Conservation (phyloP, 2,113 vertebrate genomes). For the Sceloporus undulatus region DNA sequence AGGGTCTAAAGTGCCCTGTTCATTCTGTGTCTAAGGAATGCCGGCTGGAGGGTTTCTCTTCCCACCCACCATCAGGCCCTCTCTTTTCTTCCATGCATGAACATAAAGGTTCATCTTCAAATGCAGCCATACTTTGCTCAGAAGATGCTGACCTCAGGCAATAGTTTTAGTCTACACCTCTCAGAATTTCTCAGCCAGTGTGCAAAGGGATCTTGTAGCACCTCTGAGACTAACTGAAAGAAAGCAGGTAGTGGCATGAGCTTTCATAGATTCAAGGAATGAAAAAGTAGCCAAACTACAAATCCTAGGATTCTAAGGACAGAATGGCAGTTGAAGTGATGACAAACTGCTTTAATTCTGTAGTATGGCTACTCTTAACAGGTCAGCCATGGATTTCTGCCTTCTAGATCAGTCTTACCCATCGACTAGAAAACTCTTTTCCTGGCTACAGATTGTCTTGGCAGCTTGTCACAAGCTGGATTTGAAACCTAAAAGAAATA, state of each 20-base stretch:
- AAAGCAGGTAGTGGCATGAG: too few species aligned
- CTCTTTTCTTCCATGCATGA: neutral
- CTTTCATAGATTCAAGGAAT: too few species aligned
- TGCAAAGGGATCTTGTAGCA: too few species aligned
- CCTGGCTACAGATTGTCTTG: neutral
- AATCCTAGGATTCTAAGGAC: neutral
- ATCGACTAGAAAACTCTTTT: neutral
- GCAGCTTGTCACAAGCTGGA: neutral
- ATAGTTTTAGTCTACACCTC: neutral
- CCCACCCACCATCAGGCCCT: constrained; percentile 1
- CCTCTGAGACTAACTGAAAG: too few species aligned
- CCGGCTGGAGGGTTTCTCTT: neutral
- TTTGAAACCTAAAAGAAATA: neutral
- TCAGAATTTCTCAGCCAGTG: neutral
- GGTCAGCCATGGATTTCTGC: neutral
- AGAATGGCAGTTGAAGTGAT: too few species aligned
- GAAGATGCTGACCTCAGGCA: neutral
- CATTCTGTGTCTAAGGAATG: neutral
- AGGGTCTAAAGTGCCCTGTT: constrained; percentile 7
- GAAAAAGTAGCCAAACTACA: too few species aligned
- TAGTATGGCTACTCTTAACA: neutral
- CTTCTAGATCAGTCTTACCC: neutral
- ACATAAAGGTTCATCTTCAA: neutral
- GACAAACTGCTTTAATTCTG: too few species aligned
- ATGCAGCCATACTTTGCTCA: neutral